A percentile compares a stretch with the other conserved stretches of the same genome.
Conservation (phyloP, 1,140 invertebrate species). For the Drosophila kanapiae region DNA sequence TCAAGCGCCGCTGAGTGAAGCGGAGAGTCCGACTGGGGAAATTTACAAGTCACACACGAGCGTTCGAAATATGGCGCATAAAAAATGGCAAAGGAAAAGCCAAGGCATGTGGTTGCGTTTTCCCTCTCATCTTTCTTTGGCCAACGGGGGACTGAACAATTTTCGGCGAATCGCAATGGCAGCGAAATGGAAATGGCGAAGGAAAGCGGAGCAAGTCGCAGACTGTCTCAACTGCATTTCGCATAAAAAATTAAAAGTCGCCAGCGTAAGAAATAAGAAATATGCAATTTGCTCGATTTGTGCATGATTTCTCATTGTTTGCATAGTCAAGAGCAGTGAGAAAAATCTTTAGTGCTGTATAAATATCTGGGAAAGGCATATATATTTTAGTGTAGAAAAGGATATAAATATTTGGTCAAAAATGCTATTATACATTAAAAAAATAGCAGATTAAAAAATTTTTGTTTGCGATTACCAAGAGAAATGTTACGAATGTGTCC, state of each 20-base stretch:
- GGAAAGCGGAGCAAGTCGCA: constrained; percentile 22
- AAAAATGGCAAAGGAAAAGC: constrained; percentile 32
- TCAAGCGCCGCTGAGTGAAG: constrained; percentile 67
- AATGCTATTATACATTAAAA: too few species aligned
- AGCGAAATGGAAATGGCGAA: constrained; percentile 38
- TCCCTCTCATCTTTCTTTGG: constrained; percentile 38
- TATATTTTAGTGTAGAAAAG: too few species aligned
- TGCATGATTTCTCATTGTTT: constrained; percentile 66
- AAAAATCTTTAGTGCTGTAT: constrained; percentile 6
- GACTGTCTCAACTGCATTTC: constrained; percentile 55
- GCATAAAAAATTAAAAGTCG: constrained; percentile 74
- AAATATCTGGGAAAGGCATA: background rate
- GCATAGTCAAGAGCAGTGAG: constrained; percentile 15
- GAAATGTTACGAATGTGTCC: background rate
- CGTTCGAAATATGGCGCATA: constrained; percentile 40
- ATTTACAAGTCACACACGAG: constrained; percentile 75
- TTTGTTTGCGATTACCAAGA: background rate
- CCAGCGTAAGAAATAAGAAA: constrained; percentile 66
- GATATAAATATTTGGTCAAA: background rate
- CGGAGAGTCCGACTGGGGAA: constrained; percentile 68
- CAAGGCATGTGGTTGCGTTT: constrained; percentile 31
- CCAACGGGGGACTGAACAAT: constrained; percentile 33
- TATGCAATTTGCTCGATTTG: constrained; percentile 75
- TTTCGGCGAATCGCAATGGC: constrained; percentile 47
- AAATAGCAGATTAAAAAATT: background rate